Conservation (phyloP, 2,888 invertebrate genomes). For the Danaus chrysippus region DNA sequence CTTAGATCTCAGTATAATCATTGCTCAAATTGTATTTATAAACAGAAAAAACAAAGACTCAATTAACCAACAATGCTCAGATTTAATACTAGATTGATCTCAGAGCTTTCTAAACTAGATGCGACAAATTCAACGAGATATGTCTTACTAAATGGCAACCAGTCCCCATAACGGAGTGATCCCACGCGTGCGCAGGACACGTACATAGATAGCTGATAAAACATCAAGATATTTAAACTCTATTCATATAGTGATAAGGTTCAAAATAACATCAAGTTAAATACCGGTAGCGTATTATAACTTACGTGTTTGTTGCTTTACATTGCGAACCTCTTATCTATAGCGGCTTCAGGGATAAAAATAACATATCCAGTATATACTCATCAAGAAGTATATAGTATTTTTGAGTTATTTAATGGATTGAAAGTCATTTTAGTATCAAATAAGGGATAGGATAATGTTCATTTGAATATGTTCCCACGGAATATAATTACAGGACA, state of each 20-base stretch:
- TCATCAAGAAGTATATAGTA: not conserved
- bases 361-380: too few species aligned
- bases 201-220: conserved; percentile 47
- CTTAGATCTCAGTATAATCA: too few species aligned
- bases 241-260: conserved; percentile 11
- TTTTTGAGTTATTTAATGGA: not conserved
- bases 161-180: conserved; percentile 42
- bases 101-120: conserved; percentile 3
- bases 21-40: not conserved
- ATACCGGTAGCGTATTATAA: conserved; percentile 30
- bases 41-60: too few species aligned
- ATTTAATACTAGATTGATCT: not conserved
- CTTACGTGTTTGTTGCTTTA: conserved; percentile 3
- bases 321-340: not conserved
- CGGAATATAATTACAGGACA: conserved; percentile 10
- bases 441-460: too few species aligned
- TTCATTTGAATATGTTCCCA: not conserved
- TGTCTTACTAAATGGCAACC: conserved; percentile 19
- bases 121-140: conserved; percentile 10
- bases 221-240: conserved; percentile 14
- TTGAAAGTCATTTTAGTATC: too few species aligned
- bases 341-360: not conserved
- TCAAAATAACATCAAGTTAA: conserved; percentile 5
- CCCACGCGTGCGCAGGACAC: conserved; percentile 49
- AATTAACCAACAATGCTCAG: too few species aligned